Evolutionary conservation across 2,113 vertebrate genomes (phyloP).

Genomic region (Notothenia coriiceps): DNA sequence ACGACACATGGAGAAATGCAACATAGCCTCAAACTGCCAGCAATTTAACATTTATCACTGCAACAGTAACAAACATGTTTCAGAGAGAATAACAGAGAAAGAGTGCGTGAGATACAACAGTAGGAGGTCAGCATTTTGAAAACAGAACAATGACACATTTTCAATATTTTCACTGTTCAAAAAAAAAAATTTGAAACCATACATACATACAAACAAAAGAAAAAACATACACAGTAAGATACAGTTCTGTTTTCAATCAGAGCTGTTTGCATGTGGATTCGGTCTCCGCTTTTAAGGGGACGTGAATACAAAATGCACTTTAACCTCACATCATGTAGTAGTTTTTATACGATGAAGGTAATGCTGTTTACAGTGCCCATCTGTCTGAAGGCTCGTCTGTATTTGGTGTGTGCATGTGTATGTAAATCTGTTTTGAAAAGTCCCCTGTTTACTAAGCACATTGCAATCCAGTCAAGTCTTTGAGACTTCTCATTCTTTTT

Average conservation of each 20-base stretch:
- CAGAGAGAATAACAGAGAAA: slow-evolving; percentile 80
- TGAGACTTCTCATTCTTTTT: slow-evolving; percentile 77
- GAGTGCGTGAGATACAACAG: slow-evolving; percentile 83
- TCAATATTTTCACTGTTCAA: slow-evolving; percentile 82
- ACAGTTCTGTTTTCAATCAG: slow-evolving; percentile 80
- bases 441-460: slow-evolving; percentile 81
- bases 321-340: slow-evolving; percentile 78
- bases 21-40: slow-evolving; percentile 81
- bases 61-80: slow-evolving; percentile 84
- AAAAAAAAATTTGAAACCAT: slow-evolving; percentile 72
- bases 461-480: slow-evolving; percentile 80
- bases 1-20: slow-evolving; percentile 79
- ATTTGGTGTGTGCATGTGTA: slow-evolving; percentile 83
- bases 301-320: slow-evolving; percentile 79
- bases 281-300: slow-evolving; percentile 72
- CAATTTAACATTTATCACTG: slow-evolving; percentile 83
- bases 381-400: slow-evolving; percentile 80
- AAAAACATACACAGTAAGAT: slow-evolving; percentile 81
- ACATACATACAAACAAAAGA: slow-evolving; percentile 72
- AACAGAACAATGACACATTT: slow-evolving; percentile 79
- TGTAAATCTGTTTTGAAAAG: slow-evolving; percentile 80
- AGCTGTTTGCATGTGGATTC: slow-evolving; percentile 82
- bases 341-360: slow-evolving; percentile 78
- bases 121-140: slow-evolving; percentile 86
- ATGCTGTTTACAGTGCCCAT: slow-evolving; percentile 83